These are phyloP conservation scores for Furcifer pardalis DNA, from an alignment of 2,797 vertebrate genomes.

Conservation along the genomic window DNA sequence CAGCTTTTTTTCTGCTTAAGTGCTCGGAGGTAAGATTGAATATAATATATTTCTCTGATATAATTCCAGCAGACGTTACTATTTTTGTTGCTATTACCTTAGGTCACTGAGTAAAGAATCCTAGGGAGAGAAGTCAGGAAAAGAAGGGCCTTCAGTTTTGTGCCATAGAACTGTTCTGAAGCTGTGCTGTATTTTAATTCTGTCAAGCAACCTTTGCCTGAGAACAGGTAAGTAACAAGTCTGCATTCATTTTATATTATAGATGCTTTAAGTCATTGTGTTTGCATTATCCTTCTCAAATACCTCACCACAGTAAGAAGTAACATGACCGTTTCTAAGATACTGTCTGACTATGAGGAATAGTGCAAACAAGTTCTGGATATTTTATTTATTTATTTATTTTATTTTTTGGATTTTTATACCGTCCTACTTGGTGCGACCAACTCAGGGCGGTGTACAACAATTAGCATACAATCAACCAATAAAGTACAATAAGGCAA, in stretches of 20 bases:
- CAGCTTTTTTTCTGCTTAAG: neutral
- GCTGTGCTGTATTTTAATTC: neutral
- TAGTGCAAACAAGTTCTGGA: neutral
- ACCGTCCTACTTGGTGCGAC: too few relatives aligned
- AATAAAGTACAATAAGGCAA: too few relatives aligned
- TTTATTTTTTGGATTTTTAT: too few relatives aligned
- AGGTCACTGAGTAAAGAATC: neutral
- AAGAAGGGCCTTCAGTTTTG: neutral
- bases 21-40: neutral
- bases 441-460: too few relatives aligned
- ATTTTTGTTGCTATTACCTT: neutral
- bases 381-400: too few relatives aligned
- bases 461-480: too few relatives aligned
- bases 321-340: neutral
- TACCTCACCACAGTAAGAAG: neutral
- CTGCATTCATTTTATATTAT: neutral
- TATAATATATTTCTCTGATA: neutral
- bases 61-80: neutral
- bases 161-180: neutral
- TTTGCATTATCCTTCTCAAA: neutral
- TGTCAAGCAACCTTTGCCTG: neutral
- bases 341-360: too few relatives aligned
- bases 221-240: neutral
- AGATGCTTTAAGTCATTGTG: neutral
- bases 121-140: neutral